phyloP scores from a whole-genome alignment of 1,140 invertebrate genomes.

The Euura saliciscinereae region DNA sequence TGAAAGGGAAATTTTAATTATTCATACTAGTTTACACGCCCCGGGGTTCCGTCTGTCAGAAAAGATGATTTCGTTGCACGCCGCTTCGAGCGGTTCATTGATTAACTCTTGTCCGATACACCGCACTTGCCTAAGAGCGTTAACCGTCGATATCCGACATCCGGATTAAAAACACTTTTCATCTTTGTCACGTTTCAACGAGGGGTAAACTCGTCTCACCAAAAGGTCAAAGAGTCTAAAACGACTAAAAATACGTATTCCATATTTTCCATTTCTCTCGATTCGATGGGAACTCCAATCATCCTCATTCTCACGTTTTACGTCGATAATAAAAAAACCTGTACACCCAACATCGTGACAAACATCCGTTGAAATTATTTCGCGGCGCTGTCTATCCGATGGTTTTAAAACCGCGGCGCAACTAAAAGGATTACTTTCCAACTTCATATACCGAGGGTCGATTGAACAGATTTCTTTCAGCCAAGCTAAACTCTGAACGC shows the following conservation, averaged over 20 bases:
- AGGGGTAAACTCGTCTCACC: no score
- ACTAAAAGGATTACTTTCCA: conserved; percentile 52
- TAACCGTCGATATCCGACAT: neutral
- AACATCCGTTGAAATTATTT: no score
- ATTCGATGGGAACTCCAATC: no score
- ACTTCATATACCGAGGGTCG: conserved; percentile 26
- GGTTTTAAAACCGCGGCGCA: conserved; percentile 21
- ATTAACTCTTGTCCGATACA: conserved; percentile 56
- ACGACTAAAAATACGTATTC: no score
- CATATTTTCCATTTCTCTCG: no score
- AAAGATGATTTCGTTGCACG: conserved; percentile 52
- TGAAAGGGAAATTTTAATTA: conserved; percentile 56
- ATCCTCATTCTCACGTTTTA: no score
- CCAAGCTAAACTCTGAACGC: neutral
- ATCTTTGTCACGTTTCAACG: conserved; percentile 3
- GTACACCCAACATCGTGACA: no score
- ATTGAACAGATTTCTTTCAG: neutral
- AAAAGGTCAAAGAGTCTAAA: no score
- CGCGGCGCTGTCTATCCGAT: neutral
- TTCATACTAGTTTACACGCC: conserved; percentile 47
- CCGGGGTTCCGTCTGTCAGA: conserved; percentile 50
- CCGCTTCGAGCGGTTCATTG: conserved; percentile 57
- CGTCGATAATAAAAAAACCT: no score
- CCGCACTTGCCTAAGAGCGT: neutral
- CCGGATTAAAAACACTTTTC: neutral